Conservation (phyloP, 2,797 vertebrate species). For the Gambusia yucatana region DNA sequence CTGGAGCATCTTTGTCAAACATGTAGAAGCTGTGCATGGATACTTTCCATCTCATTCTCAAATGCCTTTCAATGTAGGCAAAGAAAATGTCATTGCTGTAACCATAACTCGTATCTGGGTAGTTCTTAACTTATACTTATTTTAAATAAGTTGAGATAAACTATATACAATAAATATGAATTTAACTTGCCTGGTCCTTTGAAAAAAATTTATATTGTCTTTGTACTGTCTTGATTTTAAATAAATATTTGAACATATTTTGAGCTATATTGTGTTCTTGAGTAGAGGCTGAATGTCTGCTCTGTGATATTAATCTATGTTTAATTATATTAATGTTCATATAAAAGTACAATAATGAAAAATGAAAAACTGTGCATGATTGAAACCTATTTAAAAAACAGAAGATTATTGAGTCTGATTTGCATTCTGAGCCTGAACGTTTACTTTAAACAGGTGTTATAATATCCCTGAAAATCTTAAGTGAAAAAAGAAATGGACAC, state of each 20-base stretch:
- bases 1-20: constrained; percentile 20
- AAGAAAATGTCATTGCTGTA: constrained; percentile 40
- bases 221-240: constrained; percentile 80
- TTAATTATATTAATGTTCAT: not conserved
- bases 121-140: constrained; percentile 45
- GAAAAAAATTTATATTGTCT: constrained; percentile 76
- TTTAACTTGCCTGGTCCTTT: constrained; percentile 67
- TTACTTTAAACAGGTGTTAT: not conserved
- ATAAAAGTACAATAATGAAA: not conserved
- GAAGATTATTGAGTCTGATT: not conserved
- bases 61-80: constrained; percentile 69
- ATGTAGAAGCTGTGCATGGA: constrained; percentile 27
- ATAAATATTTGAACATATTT: constrained; percentile 78
- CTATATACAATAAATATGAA: constrained; percentile 46
- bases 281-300: not conserved
- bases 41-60: constrained; percentile 41
- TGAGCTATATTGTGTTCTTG: constrained; percentile 1
- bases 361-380: not conserved
- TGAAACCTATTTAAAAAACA: not conserved
- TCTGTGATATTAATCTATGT: not conserved
- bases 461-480: not conserved
- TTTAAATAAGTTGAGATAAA: constrained; percentile 46
- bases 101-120: constrained; percentile 40
- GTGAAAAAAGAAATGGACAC: not conserved
- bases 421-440: not conserved